A percentile compares a stretch with the other conserved stretches of the same genome.
Evolutionary conservation across 1,140 invertebrate genomes (phyloP).

Genomic region (Saxidomus purpurata): DNA sequence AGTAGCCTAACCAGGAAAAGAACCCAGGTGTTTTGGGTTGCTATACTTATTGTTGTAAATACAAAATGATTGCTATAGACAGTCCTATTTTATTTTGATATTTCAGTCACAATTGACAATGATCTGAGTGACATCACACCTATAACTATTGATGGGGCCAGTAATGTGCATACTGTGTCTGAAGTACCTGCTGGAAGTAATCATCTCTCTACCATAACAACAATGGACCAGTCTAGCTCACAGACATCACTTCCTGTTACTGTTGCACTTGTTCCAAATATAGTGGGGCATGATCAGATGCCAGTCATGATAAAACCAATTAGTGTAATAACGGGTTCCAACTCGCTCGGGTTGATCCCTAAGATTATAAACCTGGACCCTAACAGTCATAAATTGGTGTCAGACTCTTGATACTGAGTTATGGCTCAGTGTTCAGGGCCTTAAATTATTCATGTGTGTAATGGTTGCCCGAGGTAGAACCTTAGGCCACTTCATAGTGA

Average conservation of each 20-base stretch:
- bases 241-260: slow-evolving; percentile 25
- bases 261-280: slow-evolving; percentile 22
- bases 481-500: not conserved
- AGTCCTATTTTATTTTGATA: no score
- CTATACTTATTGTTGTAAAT: no score
- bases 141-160: not conserved
- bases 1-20: no score
- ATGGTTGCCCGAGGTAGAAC: not conserved
- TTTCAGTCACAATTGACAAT: not conserved
- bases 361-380: slow-evolving; percentile 43
- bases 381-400: not conserved
- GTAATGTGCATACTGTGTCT: not conserved
- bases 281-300: not conserved
- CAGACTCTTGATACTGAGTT: slow-evolving; percentile 6
- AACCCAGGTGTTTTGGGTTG: no score
- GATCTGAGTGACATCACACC: not conserved
- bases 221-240: slow-evolving; percentile 10
- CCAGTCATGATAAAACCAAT: slow-evolving; percentile 15
- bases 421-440: not conserved
- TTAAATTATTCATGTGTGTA: not conserved
- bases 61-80: no score
- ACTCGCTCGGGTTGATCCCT: slow-evolving; percentile 32
- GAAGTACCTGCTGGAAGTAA: not conserved
- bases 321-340: slow-evolving; percentile 55
- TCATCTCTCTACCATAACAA: not conserved